Evolutionary conservation across 2,113 vertebrate genomes (phyloP), one percentile per base, ranked within the genome.

Genomic region (Myiagra hebetior): DNA sequence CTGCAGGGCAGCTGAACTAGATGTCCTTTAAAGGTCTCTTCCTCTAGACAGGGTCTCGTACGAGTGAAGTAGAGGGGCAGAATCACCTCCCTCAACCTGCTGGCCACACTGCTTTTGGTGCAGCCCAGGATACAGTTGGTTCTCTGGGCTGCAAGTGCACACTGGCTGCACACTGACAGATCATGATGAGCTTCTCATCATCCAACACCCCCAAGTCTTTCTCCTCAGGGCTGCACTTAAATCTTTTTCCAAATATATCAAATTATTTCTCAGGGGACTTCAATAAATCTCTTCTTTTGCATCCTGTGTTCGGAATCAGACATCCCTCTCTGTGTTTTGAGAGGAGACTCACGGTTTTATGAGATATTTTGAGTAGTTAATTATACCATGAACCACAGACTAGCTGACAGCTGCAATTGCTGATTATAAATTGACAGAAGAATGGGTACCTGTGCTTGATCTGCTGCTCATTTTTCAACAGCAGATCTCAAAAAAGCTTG

Each of bases 331-430:
- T 56, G 14, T 89, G 87, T 93, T 95, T 95, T 89, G 86, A 95
- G 83, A 91, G 73, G 18, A 93, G 60, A 86, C 81, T 89, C 89
- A 90, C 37, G 85, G 64, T 87, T 92, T 84, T 69, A 50, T 67
- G 68, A 84, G 91, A 52, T 95, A 93, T 92, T 96, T 92, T 93
- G 76, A 94, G 91, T 74, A 87, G 67, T 87, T 85, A 95, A 97
- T 97, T 91, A 84, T 42, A 91, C 39, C 67, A 85, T 37, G 89
- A 95, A 72, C 76, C 24, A 62, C 72, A 91, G 83, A 92, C 80
- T 89, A 62, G 50, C 31, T 95, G 95, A 91, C 94, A 95, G 93
- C 49, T 91, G 57, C 79, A 94, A 91, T 33, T 82, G 81, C 68
- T 35, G 78, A 79, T 52, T 83, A 68, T 70, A 86, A 89, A 81